Base-by-base conservation (phyloP, 2,797 vertebrate genomes). In the Salarias fasciatus region DNA sequence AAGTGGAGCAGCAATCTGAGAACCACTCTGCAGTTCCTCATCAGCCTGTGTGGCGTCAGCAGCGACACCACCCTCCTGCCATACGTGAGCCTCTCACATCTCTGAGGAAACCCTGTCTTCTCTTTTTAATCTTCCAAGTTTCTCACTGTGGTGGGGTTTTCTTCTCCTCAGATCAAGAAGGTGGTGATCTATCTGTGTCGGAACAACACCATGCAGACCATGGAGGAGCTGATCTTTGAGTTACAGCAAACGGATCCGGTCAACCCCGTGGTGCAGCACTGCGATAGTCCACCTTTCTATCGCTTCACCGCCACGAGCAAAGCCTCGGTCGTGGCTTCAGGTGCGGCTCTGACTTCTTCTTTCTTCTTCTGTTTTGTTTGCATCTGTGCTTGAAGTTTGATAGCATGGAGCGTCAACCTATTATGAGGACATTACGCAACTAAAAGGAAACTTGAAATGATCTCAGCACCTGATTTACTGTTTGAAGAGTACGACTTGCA, bases 211-310 rank as follows among this genome's bases (percentile, higher is more conserved):
- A 97, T 95, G 48, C 96, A 98, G 69, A 98, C 95, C 61, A 98
- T 99, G 97, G 97, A 99, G 82, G 96, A 98, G 77, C 85, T 99
- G 53, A 92, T 99, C 15, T 98, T 97, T 57, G 98, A 99, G 86
- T 87, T 99, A 28, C 96, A 98, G 71, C 97, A 98, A 86, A 99
- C 96, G 0, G 98, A 99, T 71, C 96, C 97, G 0, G 95, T 99
- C 72, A 98, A 99, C 85, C 96, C 97, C 3, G 95, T 97, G 24
- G 97, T 99, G 71, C 95, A 97, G 69, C 98, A 98, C 54, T 97
- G 96, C 0, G 97, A 99, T 80, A 97, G 95, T 72, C 95, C 98
- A 1, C 98, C 98, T 0, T 99, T 98, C 86, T 99, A 99, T 82
- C 94, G 95, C 54, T 95, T 98, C 61, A 82, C 94, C 3, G 95